These are phyloP conservation scores for Bufo bufo DNA, from an alignment of 2,113 vertebrate species.

Conservation along the genomic window DNA sequence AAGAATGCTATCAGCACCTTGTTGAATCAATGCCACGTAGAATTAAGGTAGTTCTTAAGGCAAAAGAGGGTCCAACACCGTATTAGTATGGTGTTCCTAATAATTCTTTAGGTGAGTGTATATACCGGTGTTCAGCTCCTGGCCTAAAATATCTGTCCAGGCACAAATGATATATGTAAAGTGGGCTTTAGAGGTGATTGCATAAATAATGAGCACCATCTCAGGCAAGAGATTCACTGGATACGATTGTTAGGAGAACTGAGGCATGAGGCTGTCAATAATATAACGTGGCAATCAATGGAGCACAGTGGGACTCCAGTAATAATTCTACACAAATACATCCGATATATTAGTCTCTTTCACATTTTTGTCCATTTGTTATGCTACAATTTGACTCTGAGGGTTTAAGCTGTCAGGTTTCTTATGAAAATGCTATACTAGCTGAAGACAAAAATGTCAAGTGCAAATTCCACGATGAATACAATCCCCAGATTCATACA, in stretches of 20 bases:
- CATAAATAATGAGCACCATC: conserved; percentile 4
- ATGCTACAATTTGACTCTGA: background rate
- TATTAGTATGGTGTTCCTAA: too few relatives aligned
- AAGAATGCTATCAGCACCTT: too few relatives aligned
- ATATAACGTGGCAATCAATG: conserved; percentile 1
- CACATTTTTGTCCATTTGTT: background rate
- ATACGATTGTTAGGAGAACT: background rate
- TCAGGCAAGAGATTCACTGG: background rate
- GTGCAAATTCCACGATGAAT: conserved; percentile 10
- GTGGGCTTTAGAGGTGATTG: background rate
- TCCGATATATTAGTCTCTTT: conserved; percentile 3
- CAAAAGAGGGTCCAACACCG: too few relatives aligned
- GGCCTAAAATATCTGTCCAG: too few relatives aligned
- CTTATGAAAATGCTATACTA: conserved; percentile 26
- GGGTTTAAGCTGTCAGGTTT: conserved; percentile 27
- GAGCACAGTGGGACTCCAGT: background rate
- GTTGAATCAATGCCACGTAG: too few relatives aligned
- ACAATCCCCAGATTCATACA: conserved; percentile 4
- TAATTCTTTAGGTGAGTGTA: too few relatives aligned
- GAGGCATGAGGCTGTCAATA: conserved; percentile 24
- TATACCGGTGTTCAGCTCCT: too few relatives aligned
- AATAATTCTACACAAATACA: conserved; percentile 22
- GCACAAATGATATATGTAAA: too few relatives aligned
- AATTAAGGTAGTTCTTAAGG: too few relatives aligned
- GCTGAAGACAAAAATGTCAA: conserved; percentile 24